Evolutionary conservation across 2,797 vertebrate species (phyloP).

Genomic region (Scomberomorus guttatus): DNA sequence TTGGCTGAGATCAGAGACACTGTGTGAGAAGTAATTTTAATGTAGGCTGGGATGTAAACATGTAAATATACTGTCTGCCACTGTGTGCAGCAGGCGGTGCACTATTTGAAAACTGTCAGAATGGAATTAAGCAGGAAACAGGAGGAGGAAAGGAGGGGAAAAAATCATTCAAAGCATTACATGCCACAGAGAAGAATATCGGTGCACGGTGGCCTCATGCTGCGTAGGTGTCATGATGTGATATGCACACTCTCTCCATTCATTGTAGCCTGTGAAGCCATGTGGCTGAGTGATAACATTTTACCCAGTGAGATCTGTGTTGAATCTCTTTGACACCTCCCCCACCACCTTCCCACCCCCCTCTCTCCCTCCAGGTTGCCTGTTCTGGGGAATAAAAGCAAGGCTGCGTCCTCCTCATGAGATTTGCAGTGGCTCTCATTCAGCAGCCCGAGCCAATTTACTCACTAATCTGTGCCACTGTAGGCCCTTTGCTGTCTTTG

Average conservation of each 20-base stretch:
- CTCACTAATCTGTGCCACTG: slow-evolving; percentile 63
- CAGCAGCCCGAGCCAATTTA: slow-evolving; percentile 65
- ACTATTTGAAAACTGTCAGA: not conserved
- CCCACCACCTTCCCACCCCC: not conserved
- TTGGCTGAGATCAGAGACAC: not conserved
- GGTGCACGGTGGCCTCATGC: slow-evolving; percentile 27
- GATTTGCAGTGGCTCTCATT: slow-evolving; percentile 50
- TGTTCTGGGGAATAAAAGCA: slow-evolving; percentile 38
- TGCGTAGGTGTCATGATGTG: slow-evolving; percentile 54
- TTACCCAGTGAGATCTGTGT: slow-evolving; percentile 38
- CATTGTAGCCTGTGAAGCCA: slow-evolving; percentile 40
- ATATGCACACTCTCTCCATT: slow-evolving; percentile 38
- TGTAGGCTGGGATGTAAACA: slow-evolving; percentile 2
- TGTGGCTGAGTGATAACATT: slow-evolving; percentile 69
- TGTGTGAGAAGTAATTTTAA: slow-evolving; percentile 15
- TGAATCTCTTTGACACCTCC: slow-evolving; percentile 42
- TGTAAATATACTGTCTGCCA: slow-evolving; percentile 15
- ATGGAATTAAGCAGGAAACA: slow-evolving; percentile 16
- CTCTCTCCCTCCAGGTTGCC: slow-evolving; percentile 18
- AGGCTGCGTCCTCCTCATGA: slow-evolving; percentile 50
- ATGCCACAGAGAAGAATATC: slow-evolving; percentile 15
- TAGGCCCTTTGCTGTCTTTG: slow-evolving; percentile 54
- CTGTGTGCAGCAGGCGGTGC: not conserved
- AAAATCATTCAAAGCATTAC: slow-evolving; percentile 23
- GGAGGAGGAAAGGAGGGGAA: too few species aligned